These are phyloP conservation scores for Mormyrops boulengeri DNA, from an alignment of 2,797 vertebrate genomes.

Conservation along the genomic window DNA sequence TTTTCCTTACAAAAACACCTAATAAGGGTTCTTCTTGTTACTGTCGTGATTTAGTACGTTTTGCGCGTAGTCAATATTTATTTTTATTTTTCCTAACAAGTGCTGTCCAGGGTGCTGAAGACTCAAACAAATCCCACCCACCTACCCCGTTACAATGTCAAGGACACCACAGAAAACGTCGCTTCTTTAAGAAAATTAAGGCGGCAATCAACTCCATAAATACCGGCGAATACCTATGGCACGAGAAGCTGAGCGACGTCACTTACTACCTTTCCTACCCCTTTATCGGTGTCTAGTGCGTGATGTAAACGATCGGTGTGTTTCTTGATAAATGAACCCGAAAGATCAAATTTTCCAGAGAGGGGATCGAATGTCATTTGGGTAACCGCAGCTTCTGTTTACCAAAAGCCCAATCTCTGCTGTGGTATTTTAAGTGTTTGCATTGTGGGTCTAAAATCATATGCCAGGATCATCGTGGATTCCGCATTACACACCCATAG, in stretches of 20 bases:
- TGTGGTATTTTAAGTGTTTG: not conserved
- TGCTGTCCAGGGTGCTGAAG: constrained; percentile 49
- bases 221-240: not conserved
- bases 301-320: not conserved
- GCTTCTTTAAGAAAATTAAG: not conserved
- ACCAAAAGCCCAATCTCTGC: not conserved
- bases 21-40: not conserved
- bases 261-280: not conserved
- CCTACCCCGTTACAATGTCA: not conserved
- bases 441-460: not conserved
- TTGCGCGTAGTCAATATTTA: not conserved
- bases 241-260: not conserved
- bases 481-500: not conserved
- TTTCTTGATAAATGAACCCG: not conserved
- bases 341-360: not conserved
- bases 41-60: not conserved
- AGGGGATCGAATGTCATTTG: not conserved
- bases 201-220: not conserved
- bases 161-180: not conserved
- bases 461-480: not conserved
- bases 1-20: not conserved
- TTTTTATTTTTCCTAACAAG: constrained; percentile 14
- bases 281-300: not conserved
- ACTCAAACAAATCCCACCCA: not conserved
- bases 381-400: not conserved